Evolutionary conservation across 2,888 invertebrate genomes (phyloP).

Genomic region (Drosophila meridiana): DNA sequence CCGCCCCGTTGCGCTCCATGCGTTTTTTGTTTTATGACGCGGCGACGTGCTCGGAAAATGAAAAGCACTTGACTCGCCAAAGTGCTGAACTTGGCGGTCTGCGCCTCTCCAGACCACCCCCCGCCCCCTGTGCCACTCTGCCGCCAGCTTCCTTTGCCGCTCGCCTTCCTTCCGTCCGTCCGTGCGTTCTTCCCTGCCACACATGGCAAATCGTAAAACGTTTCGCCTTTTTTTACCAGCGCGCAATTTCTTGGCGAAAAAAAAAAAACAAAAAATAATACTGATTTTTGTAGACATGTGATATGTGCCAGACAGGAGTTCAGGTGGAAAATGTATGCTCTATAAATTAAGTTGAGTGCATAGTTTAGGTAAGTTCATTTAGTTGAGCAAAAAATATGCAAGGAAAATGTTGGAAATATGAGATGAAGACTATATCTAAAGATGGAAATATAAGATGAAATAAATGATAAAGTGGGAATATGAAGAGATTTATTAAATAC

Average conservation of each 20-base stretch:
- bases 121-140: background rate
- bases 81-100: slow-evolving; percentile 77
- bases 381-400: background rate
- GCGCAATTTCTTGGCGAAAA: slow-evolving; percentile 29
- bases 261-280: slow-evolving; percentile 13
- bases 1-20: slow-evolving; percentile 61
- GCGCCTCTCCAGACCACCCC: slow-evolving; percentile 2
- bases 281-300: slow-evolving; percentile 26
- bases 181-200: slow-evolving; percentile 37
- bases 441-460: no score
- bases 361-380: background rate
- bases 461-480: no score
- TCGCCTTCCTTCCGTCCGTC: background rate
- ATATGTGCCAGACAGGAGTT: slow-evolving; percentile 1
- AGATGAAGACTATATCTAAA: no score
- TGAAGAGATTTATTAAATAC: no score
- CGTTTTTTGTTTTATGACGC: slow-evolving; percentile 80
- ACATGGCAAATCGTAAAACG: slow-evolving; percentile 78
- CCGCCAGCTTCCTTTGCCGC: background rate
- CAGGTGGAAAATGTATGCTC: slow-evolving; percentile 32
- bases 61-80: slow-evolving; percentile 79
- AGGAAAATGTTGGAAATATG: background rate
- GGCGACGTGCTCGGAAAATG: slow-evolving; percentile 79
- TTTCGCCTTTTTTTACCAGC: slow-evolving; percentile 49
- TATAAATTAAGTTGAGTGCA: slow-evolving; percentile 4